Conservation (phyloP, 2,113 vertebrate species). For the Gobio gobio region DNA sequence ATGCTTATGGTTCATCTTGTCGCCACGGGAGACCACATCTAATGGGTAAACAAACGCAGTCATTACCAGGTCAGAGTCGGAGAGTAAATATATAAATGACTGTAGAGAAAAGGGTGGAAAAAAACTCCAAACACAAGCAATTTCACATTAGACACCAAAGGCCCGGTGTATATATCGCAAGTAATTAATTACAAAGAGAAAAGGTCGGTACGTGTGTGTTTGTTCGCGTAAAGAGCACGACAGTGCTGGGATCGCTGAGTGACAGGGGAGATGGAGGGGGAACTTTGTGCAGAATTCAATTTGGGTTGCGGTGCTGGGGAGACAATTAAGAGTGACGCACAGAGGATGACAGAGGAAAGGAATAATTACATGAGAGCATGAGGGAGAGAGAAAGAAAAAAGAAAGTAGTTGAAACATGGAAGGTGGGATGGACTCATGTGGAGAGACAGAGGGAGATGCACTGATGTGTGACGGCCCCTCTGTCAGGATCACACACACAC, state of each 20-base stretch:
- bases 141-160: background rate
- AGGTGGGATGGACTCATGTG: constrained; percentile 33
- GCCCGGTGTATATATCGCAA: background rate
- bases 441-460: constrained; percentile 27
- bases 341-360: constrained; percentile 30
- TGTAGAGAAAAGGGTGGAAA: background rate
- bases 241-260: constrained; percentile 31
- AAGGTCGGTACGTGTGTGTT: constrained; percentile 3
- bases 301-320: constrained; percentile 49
- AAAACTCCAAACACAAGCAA: constrained; percentile 39
- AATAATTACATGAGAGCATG: constrained; percentile 45
- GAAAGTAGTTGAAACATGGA: constrained; percentile 37
- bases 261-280: constrained; percentile 32
- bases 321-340: constrained; percentile 52
- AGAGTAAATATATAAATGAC: constrained; percentile 33
- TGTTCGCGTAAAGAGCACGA: background rate
- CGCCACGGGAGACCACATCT: constrained; percentile 37
- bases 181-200: constrained; percentile 41
- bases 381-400: constrained; percentile 12
- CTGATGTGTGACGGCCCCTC: constrained; percentile 34
- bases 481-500: constrained; percentile 27
- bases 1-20: constrained; percentile 44
- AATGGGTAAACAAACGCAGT: constrained; percentile 53
- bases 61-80: constrained; percentile 42
- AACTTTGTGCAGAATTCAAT: constrained; percentile 51